These are phyloP conservation scores for Holothuria glaberrima DNA, from an alignment of 35 echinoderm and acorn worm genomes.

Conservation along the genomic window DNA sequence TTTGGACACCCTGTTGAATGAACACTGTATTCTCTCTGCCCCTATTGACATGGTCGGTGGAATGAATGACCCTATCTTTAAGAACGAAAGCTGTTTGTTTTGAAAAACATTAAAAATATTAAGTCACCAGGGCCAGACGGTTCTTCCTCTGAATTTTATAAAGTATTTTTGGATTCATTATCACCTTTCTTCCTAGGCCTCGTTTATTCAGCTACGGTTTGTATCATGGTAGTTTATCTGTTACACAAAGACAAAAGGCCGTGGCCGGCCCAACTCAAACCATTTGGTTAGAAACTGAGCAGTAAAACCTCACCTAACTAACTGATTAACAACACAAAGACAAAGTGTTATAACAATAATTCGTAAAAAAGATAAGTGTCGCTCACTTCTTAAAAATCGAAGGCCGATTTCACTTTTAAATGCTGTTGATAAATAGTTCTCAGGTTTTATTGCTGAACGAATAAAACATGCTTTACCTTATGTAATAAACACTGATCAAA, in stretches of 20 bases:
- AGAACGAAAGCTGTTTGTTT: not conserved
- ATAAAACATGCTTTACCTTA: not conserved
- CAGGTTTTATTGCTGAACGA: conserved; percentile 20
- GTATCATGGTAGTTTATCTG: not conserved
- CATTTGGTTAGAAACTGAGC: too few species aligned
- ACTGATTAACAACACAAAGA: too few species aligned
- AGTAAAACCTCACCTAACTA: too few species aligned
- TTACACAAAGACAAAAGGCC: conserved; percentile 22
- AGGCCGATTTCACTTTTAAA: not conserved
- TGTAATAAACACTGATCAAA: not conserved
- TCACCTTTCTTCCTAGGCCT: not conserved
- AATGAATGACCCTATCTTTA: too few species aligned
- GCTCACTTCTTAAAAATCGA: not conserved
- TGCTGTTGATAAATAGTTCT: not conserved
- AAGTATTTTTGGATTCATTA: not conserved
- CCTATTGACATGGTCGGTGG: too few species aligned
- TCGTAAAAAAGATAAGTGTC: conserved; percentile 3
- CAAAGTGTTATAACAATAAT: not conserved
- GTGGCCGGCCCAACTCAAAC: too few species aligned
- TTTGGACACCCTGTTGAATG: too few species aligned
- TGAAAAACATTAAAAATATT: conserved; percentile 18
- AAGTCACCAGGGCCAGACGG: conserved; percentile 24
- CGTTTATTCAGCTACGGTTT: not conserved
- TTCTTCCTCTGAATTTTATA: not conserved
- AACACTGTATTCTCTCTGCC: too few species aligned